phyloP scores from a whole-genome alignment of 1,140 invertebrate species.

The Chelonus insularis region DNA sequence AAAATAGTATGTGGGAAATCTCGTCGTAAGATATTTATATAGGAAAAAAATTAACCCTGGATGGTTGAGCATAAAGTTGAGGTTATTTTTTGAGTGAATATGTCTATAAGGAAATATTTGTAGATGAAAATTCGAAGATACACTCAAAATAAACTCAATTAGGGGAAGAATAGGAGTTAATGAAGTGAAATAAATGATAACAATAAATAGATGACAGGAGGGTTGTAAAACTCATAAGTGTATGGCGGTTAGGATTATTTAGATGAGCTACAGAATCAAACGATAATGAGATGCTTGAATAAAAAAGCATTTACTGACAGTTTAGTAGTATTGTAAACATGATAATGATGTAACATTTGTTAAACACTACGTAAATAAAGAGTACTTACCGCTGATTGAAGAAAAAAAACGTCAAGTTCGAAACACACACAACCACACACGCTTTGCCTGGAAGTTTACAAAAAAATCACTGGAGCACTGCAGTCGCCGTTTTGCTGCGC shows the following conservation, averaged over 20 bases:
- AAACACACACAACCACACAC: slow-evolving; percentile 40
- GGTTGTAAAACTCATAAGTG: neutral
- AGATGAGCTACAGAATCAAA: neutral
- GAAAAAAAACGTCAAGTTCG: slow-evolving; percentile 53
- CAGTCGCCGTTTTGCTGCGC: too few species aligned
- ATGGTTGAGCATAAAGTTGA: too few species aligned
- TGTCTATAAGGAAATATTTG: too few species aligned
- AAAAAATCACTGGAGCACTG: too few species aligned
- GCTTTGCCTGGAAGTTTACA: neutral
- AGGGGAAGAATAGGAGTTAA: neutral
- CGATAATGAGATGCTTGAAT: neutral
- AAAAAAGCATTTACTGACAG: slow-evolving; percentile 12
- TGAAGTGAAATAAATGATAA: neutral
- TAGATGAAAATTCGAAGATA: neutral
- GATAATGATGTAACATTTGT: slow-evolving; percentile 54
- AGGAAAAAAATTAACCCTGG: too few species aligned
- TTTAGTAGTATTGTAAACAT: slow-evolving; percentile 29
- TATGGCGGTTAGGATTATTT: neutral
- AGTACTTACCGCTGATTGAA: slow-evolving; percentile 52
- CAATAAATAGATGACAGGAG: slow-evolving; percentile 3
- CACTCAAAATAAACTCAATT: neutral
- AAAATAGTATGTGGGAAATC: too few species aligned
- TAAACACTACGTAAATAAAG: slow-evolving; percentile 52
- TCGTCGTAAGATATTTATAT: too few species aligned
- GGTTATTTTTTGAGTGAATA: too few species aligned